These are phyloP conservation scores for Lapara coniferarum DNA, from an alignment of 2,888 invertebrate genomes.

Conservation along the genomic window DNA sequence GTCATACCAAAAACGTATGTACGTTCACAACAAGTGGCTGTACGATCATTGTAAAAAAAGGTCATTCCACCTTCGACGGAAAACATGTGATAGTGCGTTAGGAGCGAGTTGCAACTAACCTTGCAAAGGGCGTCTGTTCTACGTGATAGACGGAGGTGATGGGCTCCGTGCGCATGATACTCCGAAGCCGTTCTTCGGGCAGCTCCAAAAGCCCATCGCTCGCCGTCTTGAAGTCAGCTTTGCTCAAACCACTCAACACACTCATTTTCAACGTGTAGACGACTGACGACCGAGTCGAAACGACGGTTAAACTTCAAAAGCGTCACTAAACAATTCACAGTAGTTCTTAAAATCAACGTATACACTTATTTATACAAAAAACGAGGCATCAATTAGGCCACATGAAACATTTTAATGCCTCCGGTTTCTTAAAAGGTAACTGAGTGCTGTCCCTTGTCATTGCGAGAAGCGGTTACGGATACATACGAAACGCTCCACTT, in stretches of 20 bases:
- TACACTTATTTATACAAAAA: conserved; percentile 77
- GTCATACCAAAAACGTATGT: background rate
- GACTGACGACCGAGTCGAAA: conserved; percentile 74
- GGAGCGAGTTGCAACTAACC: conserved; percentile 78
- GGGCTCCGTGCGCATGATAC: conserved; percentile 88
- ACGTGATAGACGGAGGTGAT: conserved; percentile 91
- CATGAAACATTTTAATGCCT: conserved; percentile 82
- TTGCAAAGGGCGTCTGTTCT: conserved; percentile 93
- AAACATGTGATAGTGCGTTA: conserved; percentile 29
- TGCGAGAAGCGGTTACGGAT: conserved; percentile 81
- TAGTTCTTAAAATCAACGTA: conserved; percentile 78
- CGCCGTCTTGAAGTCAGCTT: conserved; percentile 83
- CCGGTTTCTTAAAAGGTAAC: conserved; percentile 81
- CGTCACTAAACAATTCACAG: conserved; percentile 79
- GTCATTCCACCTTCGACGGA: conserved; percentile 40
- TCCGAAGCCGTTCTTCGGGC: conserved; percentile 86
- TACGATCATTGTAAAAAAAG: conserved; percentile 27
- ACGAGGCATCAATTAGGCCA: conserved; percentile 75
- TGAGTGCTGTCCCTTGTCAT: conserved; percentile 82
- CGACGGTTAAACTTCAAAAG: conserved; percentile 62
- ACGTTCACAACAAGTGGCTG: background rate
- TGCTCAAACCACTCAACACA: conserved; percentile 81
- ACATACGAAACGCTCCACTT: conserved; percentile 75
- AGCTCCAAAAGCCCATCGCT: conserved; percentile 89
- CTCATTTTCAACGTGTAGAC: conserved; percentile 82